These are phyloP conservation scores for Pangasius sanitwongsei DNA, from an alignment of 2,797 vertebrate genomes.

Conservation along the genomic window DNA sequence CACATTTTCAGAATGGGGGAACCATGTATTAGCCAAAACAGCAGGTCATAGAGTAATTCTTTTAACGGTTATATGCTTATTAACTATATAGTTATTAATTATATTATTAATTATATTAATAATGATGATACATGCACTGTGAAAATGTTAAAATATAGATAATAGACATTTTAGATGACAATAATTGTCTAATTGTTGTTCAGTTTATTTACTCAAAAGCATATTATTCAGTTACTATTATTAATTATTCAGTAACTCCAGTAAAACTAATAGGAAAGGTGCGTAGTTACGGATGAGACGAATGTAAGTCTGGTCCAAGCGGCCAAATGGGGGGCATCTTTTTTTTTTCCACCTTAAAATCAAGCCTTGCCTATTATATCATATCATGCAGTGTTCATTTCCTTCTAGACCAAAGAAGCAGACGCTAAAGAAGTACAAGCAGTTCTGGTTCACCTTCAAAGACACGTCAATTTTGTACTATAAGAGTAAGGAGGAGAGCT, in stretches of 20 bases:
- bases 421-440: constrained; percentile 81
- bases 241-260: background rate
- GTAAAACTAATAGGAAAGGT: background rate
- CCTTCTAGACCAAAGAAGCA: constrained; percentile 76
- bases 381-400: background rate
- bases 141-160: background rate
- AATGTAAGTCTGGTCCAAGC: background rate
- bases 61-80: background rate
- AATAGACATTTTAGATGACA: background rate
- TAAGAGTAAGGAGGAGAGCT: constrained; percentile 75
- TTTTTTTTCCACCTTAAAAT: background rate
- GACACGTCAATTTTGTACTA: constrained; percentile 78
- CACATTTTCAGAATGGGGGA: background rate
- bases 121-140: background rate
- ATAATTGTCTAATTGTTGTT: background rate
- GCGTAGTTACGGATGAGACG: background rate
- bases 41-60: background rate
- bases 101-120: background rate
- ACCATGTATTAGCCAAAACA: background rate
- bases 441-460: constrained; percentile 81
- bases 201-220: background rate
- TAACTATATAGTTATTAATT: background rate
- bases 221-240: background rate
- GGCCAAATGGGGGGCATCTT: background rate
- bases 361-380: background rate